phyloP scores from a whole-genome alignment of 2,888 invertebrate species.

The Tachina lurida region DNA sequence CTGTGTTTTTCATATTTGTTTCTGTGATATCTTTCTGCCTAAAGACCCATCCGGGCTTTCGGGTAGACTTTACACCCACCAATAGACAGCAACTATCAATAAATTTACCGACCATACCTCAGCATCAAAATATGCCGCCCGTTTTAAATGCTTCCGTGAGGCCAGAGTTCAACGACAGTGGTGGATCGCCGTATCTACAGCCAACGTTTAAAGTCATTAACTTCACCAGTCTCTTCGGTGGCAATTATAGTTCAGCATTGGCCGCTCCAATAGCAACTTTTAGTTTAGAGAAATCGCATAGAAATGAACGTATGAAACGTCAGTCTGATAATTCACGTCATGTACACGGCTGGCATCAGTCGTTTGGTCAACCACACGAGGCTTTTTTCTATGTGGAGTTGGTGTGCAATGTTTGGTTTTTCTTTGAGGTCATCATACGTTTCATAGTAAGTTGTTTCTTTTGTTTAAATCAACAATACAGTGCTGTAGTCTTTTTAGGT shows the following conservation, averaged over 20 bases:
- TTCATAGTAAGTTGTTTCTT: slow-evolving; percentile 88
- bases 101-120: slow-evolving; percentile 76
- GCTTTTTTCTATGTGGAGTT: slow-evolving; percentile 96
- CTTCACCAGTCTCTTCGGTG: slow-evolving; percentile 75
- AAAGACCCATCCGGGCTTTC: slow-evolving; percentile 95
- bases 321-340: slow-evolving; percentile 74
- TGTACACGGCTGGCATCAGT: slow-evolving; percentile 83
- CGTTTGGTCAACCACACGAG: slow-evolving; percentile 86
- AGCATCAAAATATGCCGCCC: slow-evolving; percentile 74
- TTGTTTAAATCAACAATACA: not conserved
- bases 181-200: slow-evolving; percentile 61
- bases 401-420: slow-evolving; percentile 98
- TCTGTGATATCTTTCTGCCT: slow-evolving; percentile 98
- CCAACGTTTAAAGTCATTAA: slow-evolving; percentile 79
- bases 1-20: slow-evolving; percentile 97
- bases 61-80: slow-evolving; percentile 79
- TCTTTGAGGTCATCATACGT: slow-evolving; percentile 94
- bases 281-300: slow-evolving; percentile 72
- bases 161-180: slow-evolving; percentile 37
- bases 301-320: slow-evolving; percentile 53
- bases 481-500: slow-evolving; percentile 84
- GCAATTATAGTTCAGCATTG: slow-evolving; percentile 77
- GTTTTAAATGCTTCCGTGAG: slow-evolving; percentile 61
- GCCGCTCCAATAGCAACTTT: slow-evolving; percentile 77
- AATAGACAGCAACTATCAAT: slow-evolving; percentile 67